Base-by-base conservation (phyloP, 2,888 invertebrate genomes). In the Malthinus seriepunctatus region DNA sequence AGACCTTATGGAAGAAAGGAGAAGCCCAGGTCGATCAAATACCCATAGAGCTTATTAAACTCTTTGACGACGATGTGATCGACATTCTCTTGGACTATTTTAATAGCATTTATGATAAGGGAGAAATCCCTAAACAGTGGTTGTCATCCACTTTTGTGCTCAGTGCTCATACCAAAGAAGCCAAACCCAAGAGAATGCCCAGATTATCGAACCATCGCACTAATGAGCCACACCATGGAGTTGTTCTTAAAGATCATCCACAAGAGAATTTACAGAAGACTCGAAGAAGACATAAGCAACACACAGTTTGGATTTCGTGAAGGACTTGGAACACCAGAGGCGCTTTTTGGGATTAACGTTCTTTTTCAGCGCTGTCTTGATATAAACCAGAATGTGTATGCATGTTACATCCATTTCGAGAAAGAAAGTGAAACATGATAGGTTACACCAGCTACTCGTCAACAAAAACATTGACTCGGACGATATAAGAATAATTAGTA, bases 81-180 rank as follows among this genome's bases (percentile, higher is more conserved):
- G n/a, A n/a, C n/a, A n/a, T n/a, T n/a, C n/a, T n/a, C n/a, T n/a
- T n/a, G n/a, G n/a, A n/a, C n/a, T n/a, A n/a, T n/a, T n/a, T n/a
- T n/a, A n/a, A n/a, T n/a, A n/a, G n/a, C n/a, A n/a, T n/a, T n/a
- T n/a, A n/a, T n/a, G n/a, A n/a, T n/a, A n/a, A n/a, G n/a, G n/a
- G n/a, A n/a, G n/a, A n/a, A n/a, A n/a, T n/a, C n/a, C n/a, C n/a
- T n/a, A n/a, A n/a, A n/a, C n/a, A n/a, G n/a, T n/a, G n/a, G n/a
- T n/a, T n/a, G n/a, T n/a, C n/a, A n/a, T n/a, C n/a, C n/a, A n/a
- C n/a, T n/a, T n/a, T n/a, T n/a, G n/a, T n/a, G n/a, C n/a, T n/a
- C n/a, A n/a, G n/a, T n/a, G n/a, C n/a, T n/a, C n/a, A n/a, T 63
- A 23, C 62, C 66, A 14, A 63, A 65, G 47, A 63, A 62, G 45